Evolutionary conservation across 2,888 invertebrate genomes (phyloP), one percentile per base, ranked within the genome.

Genomic region (Buathra laborator): DNA sequence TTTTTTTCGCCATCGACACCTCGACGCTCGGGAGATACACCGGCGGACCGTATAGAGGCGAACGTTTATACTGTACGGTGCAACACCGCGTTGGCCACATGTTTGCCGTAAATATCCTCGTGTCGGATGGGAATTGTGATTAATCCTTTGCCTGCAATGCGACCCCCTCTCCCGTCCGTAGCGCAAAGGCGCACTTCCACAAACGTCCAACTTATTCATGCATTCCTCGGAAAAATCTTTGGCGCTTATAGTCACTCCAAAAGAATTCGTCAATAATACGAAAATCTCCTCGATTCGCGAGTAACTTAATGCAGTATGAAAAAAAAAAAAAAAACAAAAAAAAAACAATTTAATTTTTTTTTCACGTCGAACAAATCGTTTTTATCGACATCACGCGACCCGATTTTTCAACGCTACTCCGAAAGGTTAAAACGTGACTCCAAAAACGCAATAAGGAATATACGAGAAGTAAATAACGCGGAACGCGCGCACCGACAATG

Each of bases 91-190:
- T 70, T 77, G 62, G 82, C 77, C 77, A 70, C 77, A 82, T 82
- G 82, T 71, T 71, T 62, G 77, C 46, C 44, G 64, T 77, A 75
- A 77, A 77, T 82, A 76, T 77, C 53, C 77, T n/a, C 59, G 44
- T 48, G 77, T 53, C 68, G n/a, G 53, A 71, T 37, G 53, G 53
- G 37, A 71, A 71, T 71, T 53, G 70, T 53, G 53, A 71, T 71
- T 71, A 71, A 71, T 71, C 70, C 53, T 37, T 71, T 71, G n/a
- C 32, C 70, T 19, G 53, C 37, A 71, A 51, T 32, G 14, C 53
- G 32, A 14, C 46, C 16, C 68, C 16, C 48, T 48, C 14, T 59
- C 24, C 10, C 56, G 56, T 19, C 2, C 16, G 6, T 16, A 51
- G 12, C 16, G 51, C 7, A 51, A 51, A 24, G 24, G 24, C 24